These are phyloP conservation scores for Parauchenoglanis punctatus DNA, from an alignment of 2,797 vertebrate species.

Conservation along the genomic window DNA sequence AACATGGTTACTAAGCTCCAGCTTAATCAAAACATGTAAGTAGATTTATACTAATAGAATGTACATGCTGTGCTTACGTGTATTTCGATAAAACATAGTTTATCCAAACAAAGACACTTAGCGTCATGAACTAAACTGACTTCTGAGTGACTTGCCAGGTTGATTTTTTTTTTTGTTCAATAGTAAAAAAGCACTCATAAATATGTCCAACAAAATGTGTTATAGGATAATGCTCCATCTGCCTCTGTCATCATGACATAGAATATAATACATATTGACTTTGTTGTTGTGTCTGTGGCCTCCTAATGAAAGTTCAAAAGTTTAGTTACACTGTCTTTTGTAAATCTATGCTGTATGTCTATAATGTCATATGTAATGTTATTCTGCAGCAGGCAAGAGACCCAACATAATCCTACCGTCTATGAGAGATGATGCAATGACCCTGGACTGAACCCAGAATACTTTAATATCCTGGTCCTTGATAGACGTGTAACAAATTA, in stretches of 20 bases:
- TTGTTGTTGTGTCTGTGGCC: background rate
- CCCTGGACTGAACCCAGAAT: conserved; percentile 7
- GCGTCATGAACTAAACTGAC: background rate
- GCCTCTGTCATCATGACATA: background rate
- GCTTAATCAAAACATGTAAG: background rate
- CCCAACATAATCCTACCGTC: background rate
- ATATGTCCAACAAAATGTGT: background rate
- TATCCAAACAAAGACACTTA: background rate
- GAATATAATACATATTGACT: background rate
- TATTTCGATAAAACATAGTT: background rate
- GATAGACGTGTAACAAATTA: conserved; percentile 23
- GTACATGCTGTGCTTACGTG: background rate
- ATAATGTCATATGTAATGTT: background rate
- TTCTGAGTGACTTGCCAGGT: background rate
- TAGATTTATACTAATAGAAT: background rate
- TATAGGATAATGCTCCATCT: background rate
- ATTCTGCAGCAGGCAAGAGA: background rate
- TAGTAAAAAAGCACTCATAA: background rate
- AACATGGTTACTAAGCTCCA: background rate
- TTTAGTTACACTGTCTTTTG: background rate
- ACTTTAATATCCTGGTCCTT: background rate
- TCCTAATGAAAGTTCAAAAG: background rate
- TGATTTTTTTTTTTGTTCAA: background rate
- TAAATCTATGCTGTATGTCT: background rate
- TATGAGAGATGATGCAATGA: background rate